Evolutionary conservation across 2,888 invertebrate species (phyloP).

Genomic region (Nephrocerus scutellatus): DNA sequence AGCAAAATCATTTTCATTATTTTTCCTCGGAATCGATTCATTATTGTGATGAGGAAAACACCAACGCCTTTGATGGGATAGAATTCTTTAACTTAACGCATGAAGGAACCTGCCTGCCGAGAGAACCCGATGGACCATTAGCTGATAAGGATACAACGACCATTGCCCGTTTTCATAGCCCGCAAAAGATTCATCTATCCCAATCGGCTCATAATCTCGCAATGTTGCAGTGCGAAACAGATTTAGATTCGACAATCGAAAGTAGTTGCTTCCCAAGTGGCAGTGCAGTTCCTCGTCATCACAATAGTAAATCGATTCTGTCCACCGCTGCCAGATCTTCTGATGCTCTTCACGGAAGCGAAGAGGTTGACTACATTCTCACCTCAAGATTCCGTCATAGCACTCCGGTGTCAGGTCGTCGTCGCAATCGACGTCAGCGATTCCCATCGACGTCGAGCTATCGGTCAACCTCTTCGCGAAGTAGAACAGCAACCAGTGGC

Average conservation of each 20-base stretch:
- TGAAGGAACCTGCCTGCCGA: no score
- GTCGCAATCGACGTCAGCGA: constrained; percentile 25
- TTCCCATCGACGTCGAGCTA: constrained; percentile 17
- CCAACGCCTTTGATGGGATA: no score
- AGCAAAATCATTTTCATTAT: constrained; percentile 29
- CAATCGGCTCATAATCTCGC: constrained; percentile 20
- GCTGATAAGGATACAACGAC: no score
- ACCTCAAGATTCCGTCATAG: constrained; percentile 37
- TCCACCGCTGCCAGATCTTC: constrained; percentile 24
- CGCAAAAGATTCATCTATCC: constrained; percentile 14
- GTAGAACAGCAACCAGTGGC: constrained; percentile 19
- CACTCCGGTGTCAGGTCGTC: constrained; percentile 32
- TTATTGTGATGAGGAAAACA: constrained; percentile 20
- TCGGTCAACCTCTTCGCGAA: constrained; percentile 4
- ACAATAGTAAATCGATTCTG: constrained; percentile 11
- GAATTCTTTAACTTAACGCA: no score
- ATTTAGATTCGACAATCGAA: constrained; percentile 16
- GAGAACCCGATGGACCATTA: no score
- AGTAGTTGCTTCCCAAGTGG: no score
- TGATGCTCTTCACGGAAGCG: constrained; percentile 18
- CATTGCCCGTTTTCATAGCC: constrained; percentile 19
- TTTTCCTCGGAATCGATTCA: constrained; percentile 34
- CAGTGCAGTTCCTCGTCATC: no score
- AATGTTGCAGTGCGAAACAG: constrained; percentile 13
- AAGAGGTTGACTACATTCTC: constrained; percentile 30